Percentiles rank a stretch among this genome's conserved stretches.
phyloP scores from a whole-genome alignment of 1,140 invertebrate genomes.

The Trichoplusia ni region DNA sequence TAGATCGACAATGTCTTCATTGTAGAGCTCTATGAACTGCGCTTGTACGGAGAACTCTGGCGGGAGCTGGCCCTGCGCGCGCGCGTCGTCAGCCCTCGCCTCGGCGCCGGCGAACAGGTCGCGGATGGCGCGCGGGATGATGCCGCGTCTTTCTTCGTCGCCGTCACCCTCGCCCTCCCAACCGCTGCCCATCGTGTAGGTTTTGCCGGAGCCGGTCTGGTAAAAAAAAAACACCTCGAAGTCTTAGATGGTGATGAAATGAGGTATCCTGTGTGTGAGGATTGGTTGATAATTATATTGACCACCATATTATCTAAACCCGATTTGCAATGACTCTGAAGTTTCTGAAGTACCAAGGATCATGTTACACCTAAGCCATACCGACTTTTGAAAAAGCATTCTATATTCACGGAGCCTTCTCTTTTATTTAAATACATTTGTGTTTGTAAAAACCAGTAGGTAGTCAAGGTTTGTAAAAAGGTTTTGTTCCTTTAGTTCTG shows the following conservation, averaged over 20 bases:
- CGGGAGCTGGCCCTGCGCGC: conserved; percentile 83
- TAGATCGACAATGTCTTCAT: conserved; percentile 97
- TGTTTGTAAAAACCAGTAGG: too few relatives aligned
- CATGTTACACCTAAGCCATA: too few relatives aligned
- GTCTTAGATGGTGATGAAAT: neutral
- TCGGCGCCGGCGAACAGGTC: conserved; percentile 94
- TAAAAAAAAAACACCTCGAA: conserved; percentile 33
- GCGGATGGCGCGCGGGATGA: conserved; percentile 96
- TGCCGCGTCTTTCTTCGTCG: conserved; percentile 86
- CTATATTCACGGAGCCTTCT: too few relatives aligned
- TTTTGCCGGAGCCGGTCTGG: conserved; percentile 97
- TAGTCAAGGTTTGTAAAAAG: too few relatives aligned
- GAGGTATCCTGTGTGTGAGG: neutral
- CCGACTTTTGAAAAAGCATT: too few relatives aligned
- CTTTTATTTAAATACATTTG: too few relatives aligned
- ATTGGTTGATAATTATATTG: too few relatives aligned
- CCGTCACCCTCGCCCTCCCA: conserved; percentile 92
- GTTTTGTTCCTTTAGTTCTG: too few relatives aligned
- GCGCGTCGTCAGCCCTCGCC: conserved; percentile 83
- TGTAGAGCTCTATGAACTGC: conserved; percentile 97
- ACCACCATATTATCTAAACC: too few relatives aligned
- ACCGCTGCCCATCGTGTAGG: conserved; percentile 99
- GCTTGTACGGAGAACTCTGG: conserved; percentile 92
- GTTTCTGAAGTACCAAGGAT: too few relatives aligned
- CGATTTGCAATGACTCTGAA: too few relatives aligned